Evolutionary conservation across 2,113 vertebrate species (phyloP).

Genomic region (Mesitornis unicolor): DNA sequence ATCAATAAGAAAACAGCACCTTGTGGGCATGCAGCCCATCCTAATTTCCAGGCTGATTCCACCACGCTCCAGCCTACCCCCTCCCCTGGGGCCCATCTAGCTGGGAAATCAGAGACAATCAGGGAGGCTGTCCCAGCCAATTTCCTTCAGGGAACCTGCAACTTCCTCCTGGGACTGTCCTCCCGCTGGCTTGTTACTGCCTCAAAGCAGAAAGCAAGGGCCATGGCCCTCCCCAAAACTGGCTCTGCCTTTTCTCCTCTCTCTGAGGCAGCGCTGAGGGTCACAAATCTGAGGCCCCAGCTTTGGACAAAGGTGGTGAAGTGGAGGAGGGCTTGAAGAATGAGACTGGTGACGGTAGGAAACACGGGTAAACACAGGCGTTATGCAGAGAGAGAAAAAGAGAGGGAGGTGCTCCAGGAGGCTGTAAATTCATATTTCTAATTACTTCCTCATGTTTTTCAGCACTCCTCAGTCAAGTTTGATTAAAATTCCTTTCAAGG

Average conservation of each 20-base stretch:
- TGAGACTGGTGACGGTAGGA: not conserved
- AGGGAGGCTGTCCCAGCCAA: conserved; percentile 49
- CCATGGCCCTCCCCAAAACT: not conserved
- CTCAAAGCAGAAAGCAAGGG: not conserved
- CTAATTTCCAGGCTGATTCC: conserved; percentile 39
- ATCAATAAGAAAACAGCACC: not conserved
- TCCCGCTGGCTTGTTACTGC: not conserved
- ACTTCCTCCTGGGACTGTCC: conserved; percentile 51
- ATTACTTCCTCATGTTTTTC: conserved; percentile 71
- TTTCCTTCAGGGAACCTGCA: conserved; percentile 60
- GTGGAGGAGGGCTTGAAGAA: conserved; percentile 51
- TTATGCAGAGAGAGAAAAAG: conserved; percentile 6
- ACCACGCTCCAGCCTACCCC: conserved; percentile 1
- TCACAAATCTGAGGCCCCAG: not conserved
- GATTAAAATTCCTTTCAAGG: conserved; percentile 72
- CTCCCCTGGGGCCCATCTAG: conserved; percentile 29
- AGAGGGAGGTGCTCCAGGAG: conserved; percentile 61
- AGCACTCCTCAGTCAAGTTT: conserved; percentile 69
- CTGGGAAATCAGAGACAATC: conserved; percentile 53
- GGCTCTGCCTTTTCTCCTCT: not conserved
- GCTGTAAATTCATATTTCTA: conserved; percentile 73
- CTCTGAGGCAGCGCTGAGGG: not conserved
- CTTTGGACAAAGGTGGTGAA: not conserved
- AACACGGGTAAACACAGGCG: conserved; percentile 4
- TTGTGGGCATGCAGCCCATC: conserved; percentile 11